These are phyloP conservation scores for Leptatherina wallacei DNA, from an alignment of 2,797 vertebrate species.

Conservation along the genomic window DNA sequence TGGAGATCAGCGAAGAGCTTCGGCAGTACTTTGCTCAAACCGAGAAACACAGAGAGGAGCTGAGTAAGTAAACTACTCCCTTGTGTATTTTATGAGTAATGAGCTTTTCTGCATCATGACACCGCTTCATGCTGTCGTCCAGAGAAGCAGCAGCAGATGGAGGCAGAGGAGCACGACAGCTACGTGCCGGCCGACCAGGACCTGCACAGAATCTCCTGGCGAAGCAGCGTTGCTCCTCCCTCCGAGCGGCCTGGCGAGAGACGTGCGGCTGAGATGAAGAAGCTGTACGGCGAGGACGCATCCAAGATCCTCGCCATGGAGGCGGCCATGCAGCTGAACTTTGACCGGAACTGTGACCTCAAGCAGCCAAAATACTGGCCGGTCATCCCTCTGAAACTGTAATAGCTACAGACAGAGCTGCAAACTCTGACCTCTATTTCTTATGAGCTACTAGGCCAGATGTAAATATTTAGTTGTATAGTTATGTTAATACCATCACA, in stretches of 20 bases:
- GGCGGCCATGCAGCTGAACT: conserved; percentile 84
- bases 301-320: conserved; percentile 95
- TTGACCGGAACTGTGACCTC: conserved; percentile 90
- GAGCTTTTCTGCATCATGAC: not conserved
- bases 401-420: conserved; percentile 28
- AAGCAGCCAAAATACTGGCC: conserved; percentile 98
- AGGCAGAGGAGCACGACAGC: conserved; percentile 79
- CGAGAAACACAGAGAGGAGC: conserved; percentile 89
- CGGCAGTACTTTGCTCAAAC: conserved; percentile 94
- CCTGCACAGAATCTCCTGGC: conserved; percentile 74
- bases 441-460: not conserved
- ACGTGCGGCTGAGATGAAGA: conserved; percentile 90
- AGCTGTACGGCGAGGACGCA: conserved; percentile 87
- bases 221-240: conserved; percentile 81
- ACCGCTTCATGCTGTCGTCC: conserved; percentile 13
- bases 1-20: conserved; percentile 97
- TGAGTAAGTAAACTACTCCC: conserved; percentile 85
- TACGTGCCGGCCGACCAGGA: conserved; percentile 89
- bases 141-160: conserved; percentile 93
- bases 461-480: not conserved
- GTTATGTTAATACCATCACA: not conserved
- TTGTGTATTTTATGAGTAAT: too few species aligned
- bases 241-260: conserved; percentile 88
- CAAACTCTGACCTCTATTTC: not conserved
- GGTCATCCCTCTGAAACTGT: conserved; percentile 92